Evolutionary conservation across 1,140 invertebrate genomes (phyloP).

Genomic region (Aphelinus certus): DNA sequence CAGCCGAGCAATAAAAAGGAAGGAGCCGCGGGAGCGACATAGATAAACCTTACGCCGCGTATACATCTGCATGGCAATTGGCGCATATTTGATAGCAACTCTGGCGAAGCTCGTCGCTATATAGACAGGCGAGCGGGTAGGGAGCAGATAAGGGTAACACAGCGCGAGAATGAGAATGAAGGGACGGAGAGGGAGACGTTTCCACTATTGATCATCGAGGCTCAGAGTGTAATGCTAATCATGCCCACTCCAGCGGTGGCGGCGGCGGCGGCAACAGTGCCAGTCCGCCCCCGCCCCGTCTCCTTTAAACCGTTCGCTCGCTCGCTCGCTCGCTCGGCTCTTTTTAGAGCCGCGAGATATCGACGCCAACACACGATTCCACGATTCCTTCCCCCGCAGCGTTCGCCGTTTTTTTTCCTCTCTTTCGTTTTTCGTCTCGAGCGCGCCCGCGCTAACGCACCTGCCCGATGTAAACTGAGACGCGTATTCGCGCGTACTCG

Average conservation of each 20-base stretch:
- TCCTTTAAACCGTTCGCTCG: conserved; percentile 50
- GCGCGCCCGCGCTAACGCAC: background rate
- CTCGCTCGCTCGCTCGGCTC: conserved; percentile 43
- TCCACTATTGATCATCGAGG: conserved; percentile 67
- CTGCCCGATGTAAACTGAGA: background rate
- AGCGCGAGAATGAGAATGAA: conserved; percentile 52
- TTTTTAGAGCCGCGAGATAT: conserved; percentile 56
- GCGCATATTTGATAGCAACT: conserved; percentile 31
- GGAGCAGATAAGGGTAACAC: conserved; percentile 61
- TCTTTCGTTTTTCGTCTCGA: background rate
- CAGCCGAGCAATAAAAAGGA: conserved; percentile 29
- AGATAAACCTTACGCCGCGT: conserved; percentile 21
- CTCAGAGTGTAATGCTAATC: conserved; percentile 67
- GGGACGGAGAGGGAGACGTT: conserved; percentile 63
- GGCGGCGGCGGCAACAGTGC: conserved; percentile 42
- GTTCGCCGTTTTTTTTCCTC: background rate
- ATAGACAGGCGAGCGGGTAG: conserved; percentile 41
- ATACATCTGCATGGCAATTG: conserved; percentile 4
- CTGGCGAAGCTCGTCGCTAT: conserved; percentile 2
- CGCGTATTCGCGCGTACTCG: too few species aligned
- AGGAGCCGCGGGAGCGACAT: background rate
- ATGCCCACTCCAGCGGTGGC: conserved; percentile 55
- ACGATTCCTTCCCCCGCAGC: background rate
- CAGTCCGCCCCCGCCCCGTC: conserved; percentile 44
- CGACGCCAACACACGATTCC: conserved; percentile 58